phyloP scores from a whole-genome alignment of 2,113 vertebrate genomes.

The mouse (Mus musculus) region GRCm39 chr13:44242501-44243000 shows the following conservation, averaged over 20 bases:
- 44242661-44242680: neutral
- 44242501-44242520: neutral
- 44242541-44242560: neutral
- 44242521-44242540: fast-evolving
- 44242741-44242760: neutral
- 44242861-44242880: neutral
- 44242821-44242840: neutral
- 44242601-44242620: neutral
- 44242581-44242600: neutral
- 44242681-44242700: neutral
- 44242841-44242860: neutral
- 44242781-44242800: neutral
- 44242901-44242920: neutral
- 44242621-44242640: neutral
- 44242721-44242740: neutral
- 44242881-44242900: neutral
- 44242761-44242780: neutral
- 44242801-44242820: neutral
- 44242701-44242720: neutral
- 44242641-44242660: conserved; percentile 3
- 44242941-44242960: neutral
- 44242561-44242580: neutral
- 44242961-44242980: conserved; percentile 12
- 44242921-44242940: neutral
- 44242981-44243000: conserved; percentile 59